A percentile compares a stretch with the other conserved stretches of the same genome.
These are phyloP conservation scores for Conger conger DNA, from an alignment of 2,113 vertebrate species.

Conservation along the genomic window DNA sequence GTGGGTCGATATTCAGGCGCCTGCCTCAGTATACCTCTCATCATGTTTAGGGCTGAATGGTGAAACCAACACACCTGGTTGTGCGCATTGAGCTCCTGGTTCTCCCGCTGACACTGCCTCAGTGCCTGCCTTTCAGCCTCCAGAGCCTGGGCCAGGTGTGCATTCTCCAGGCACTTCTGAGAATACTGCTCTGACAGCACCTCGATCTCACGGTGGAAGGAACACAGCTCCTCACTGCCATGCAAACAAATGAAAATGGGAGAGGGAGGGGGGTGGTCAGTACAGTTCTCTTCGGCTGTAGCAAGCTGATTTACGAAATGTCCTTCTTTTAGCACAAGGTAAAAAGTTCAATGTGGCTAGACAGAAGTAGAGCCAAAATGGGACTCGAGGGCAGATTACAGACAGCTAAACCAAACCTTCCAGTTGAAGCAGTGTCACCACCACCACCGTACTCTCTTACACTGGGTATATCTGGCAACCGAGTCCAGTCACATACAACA, in stretches of 20 bases:
- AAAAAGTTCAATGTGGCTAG: slow-evolving; percentile 16
- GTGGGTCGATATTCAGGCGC: neutral
- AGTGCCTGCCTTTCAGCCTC: slow-evolving; percentile 79
- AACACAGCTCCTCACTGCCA: slow-evolving; percentile 76
- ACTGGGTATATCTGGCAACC: slow-evolving; percentile 23
- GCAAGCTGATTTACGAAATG: neutral
- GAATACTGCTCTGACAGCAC: slow-evolving; percentile 81
- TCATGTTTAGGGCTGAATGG: neutral
- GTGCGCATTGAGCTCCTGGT: slow-evolving; percentile 80
- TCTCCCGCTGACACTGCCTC: slow-evolving; percentile 78
- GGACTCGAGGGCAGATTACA: slow-evolving; percentile 23
- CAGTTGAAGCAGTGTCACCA: slow-evolving; percentile 26
- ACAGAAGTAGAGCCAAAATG: slow-evolving; percentile 32
- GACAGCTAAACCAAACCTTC: slow-evolving; percentile 11
- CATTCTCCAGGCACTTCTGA: slow-evolving; percentile 80
- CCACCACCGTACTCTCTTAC: neutral
- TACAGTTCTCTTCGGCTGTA: neutral
- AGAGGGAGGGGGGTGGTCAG: neutral
- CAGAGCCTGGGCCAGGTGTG: slow-evolving; percentile 77
- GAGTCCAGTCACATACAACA: slow-evolving; percentile 23
- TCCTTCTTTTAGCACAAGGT: neutral
- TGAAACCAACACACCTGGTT: slow-evolving; percentile 66
- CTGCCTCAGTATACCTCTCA: neutral
- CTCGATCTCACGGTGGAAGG: slow-evolving; percentile 76
- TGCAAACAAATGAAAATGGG: slow-evolving; percentile 13